Conservation (phyloP, 2,888 invertebrate genomes). For the Eupithecia subumbrata region DNA sequence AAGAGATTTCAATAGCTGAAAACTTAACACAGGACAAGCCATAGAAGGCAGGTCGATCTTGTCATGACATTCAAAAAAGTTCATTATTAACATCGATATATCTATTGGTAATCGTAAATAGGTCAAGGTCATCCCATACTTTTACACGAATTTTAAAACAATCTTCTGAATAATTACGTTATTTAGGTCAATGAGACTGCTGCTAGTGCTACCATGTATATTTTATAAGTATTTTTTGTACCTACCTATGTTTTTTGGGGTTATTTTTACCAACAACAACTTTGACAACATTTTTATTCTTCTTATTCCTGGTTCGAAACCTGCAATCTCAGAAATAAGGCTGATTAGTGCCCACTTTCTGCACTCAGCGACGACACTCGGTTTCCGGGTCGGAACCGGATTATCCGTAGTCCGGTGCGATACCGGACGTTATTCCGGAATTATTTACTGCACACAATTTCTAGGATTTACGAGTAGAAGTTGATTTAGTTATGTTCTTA, state of each 20-base stretch:
- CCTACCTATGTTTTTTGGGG: no score
- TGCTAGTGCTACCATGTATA: no score
- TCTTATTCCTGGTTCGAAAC: no score
- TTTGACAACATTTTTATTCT: no score
- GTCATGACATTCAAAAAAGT: neutral
- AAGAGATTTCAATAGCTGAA: neutral
- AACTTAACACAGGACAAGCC: neutral
- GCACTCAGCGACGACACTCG: conserved; percentile 2
- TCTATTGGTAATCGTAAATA: neutral
- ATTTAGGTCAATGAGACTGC: no score
- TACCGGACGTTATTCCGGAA: conserved; percentile 28
- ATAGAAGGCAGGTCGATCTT: neutral
- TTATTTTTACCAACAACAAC: no score
- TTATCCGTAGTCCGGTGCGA: conserved; percentile 25
- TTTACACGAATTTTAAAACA: neutral
- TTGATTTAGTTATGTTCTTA: neutral
- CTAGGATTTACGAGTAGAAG: neutral
- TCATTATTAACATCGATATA: neutral
- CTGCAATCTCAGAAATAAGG: neutral
- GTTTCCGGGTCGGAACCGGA: conserved; percentile 16
- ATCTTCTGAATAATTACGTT: neutral
- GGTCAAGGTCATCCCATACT: conserved; percentile 27
- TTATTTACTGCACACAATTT: conserved; percentile 4
- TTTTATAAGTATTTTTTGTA: no score
- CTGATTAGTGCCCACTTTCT: neutral